Evolutionary conservation across 2,888 invertebrate genomes (phyloP).

Genomic region (Linnaemya vulpina): DNA sequence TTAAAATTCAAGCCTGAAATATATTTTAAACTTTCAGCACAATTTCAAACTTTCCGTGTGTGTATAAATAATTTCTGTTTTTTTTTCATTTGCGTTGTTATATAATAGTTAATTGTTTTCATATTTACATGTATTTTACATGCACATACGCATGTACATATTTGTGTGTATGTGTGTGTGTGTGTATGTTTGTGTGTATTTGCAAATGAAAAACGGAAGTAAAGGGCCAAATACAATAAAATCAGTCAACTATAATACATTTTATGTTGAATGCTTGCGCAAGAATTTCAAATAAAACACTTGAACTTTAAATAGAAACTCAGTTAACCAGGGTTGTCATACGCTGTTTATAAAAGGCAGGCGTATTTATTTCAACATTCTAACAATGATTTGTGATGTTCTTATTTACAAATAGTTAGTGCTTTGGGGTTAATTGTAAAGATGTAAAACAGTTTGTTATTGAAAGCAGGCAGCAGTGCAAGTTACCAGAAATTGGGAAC

Average conservation of each 20-base stretch:
- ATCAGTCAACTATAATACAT: background rate
- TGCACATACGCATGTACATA: background rate
- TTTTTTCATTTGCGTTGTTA: constrained; percentile 23
- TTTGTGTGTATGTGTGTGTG: background rate
- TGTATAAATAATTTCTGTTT: constrained; percentile 1
- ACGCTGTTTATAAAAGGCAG: background rate
- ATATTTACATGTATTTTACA: background rate
- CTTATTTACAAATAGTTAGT: constrained; percentile 3
- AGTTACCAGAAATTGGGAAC: constrained; percentile 29
- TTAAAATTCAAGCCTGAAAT: background rate
- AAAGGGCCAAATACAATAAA: background rate
- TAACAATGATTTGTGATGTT: constrained; percentile 34
- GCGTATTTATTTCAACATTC: constrained; percentile 11
- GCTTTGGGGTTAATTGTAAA: background rate
- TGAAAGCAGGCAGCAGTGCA: background rate
- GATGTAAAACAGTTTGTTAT: background rate
- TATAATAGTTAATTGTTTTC: constrained; percentile 42
- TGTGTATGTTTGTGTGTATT: background rate
- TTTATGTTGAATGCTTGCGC: constrained; percentile 49
- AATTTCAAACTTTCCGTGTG: constrained; percentile 23
- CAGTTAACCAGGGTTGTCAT: background rate
- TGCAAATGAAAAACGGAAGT: background rate
- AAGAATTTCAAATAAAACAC: constrained; percentile 44
- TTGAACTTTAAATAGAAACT: background rate
- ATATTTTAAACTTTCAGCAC: background rate